Percentiles rank a stretch among this genome's conserved stretches.
These are phyloP conservation scores for Magallana gigas DNA, from an alignment of 1,140 invertebrate genomes.

Conservation along the genomic window DNA sequence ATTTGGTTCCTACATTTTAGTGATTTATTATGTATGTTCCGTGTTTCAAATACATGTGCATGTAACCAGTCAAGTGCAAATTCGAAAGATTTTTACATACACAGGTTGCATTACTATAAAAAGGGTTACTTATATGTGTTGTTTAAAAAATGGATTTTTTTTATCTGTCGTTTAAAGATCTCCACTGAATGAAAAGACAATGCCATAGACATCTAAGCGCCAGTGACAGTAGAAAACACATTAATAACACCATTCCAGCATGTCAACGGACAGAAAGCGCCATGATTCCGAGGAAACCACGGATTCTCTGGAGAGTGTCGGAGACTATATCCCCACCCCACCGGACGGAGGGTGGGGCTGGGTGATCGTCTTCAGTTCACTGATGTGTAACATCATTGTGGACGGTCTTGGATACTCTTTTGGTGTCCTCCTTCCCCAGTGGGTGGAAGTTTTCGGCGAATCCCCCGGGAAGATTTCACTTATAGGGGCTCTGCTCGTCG, in stretches of 20 bases:
- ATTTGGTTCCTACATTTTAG: no score
- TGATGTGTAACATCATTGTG: constrained; percentile 93
- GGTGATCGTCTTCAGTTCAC: constrained; percentile 88
- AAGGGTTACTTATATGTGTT: no score
- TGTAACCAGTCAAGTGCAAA: no score
- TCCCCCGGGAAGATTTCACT: constrained; percentile 91
- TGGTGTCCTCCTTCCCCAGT: constrained; percentile 92
- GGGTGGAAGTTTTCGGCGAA: constrained; percentile 89
- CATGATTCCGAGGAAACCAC: constrained; percentile 55
- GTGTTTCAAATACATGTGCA: no score
- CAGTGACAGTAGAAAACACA: no score
- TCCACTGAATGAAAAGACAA: no score
- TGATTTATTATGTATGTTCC: no score
- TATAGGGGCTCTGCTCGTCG: constrained; percentile 92
- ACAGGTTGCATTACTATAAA: no score
- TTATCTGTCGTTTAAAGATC: no score
- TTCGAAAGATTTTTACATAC: no score
- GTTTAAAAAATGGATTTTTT: no score
- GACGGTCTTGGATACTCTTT: constrained; percentile 96
- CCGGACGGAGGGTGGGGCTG: constrained; percentile 91
- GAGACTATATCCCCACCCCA: constrained; percentile 76
- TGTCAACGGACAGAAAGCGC: constrained; percentile 48
- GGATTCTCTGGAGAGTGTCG: neutral
- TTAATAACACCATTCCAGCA: neutral
- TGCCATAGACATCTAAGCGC: no score